Percentiles rank a stretch among this genome's conserved stretches.
phyloP scores from a whole-genome alignment of 1,140 invertebrate species.

The Drosophila repleta region DNA sequence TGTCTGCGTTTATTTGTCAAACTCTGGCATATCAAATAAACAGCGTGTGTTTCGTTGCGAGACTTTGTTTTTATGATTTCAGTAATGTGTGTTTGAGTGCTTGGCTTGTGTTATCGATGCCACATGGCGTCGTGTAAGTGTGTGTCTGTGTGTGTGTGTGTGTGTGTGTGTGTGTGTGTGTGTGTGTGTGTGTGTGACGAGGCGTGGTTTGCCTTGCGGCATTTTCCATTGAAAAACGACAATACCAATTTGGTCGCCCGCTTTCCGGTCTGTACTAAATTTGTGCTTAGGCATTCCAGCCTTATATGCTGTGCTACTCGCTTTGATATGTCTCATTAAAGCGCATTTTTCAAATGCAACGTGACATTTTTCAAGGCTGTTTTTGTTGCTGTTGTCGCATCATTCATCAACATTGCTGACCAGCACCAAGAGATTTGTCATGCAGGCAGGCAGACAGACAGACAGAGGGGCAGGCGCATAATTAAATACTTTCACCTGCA shows the following conservation, averaged over 20 bases:
- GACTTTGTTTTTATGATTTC: conserved; percentile 28
- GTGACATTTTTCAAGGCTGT: conserved; percentile 67
- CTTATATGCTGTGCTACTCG: conserved; percentile 25
- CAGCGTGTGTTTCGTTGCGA: background rate
- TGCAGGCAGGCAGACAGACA: conserved; percentile 29
- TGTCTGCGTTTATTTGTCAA: conserved; percentile 32
- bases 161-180: conserved; percentile 39
- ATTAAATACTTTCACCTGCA: conserved; percentile 79
- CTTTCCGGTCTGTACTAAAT: conserved; percentile 64
- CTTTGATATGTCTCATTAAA: conserved; percentile 46
- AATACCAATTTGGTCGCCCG: conserved; percentile 63
- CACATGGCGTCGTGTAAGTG: conserved; percentile 40
- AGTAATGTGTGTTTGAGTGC: conserved; percentile 51
- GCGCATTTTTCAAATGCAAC: conserved; percentile 52
- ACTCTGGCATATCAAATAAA: conserved; percentile 32
- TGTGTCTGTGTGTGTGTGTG: conserved; percentile 32
- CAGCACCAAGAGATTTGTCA: conserved; percentile 74
- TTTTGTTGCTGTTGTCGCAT: conserved; percentile 35
- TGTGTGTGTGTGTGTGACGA: conserved; percentile 26
- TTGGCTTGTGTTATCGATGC: conserved; percentile 47
- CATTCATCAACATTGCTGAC: conserved; percentile 67
- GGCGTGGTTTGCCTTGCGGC: conserved; percentile 42
- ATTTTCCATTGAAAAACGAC: conserved; percentile 62
- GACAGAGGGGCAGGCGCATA: conserved; percentile 70
- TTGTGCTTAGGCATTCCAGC: conserved; percentile 32